Percentiles rank a stretch among this genome's conserved stretches.
These are phyloP conservation scores for Dryobotodes eremita DNA, from an alignment of 2,888 invertebrate species.

Conservation along the genomic window DNA sequence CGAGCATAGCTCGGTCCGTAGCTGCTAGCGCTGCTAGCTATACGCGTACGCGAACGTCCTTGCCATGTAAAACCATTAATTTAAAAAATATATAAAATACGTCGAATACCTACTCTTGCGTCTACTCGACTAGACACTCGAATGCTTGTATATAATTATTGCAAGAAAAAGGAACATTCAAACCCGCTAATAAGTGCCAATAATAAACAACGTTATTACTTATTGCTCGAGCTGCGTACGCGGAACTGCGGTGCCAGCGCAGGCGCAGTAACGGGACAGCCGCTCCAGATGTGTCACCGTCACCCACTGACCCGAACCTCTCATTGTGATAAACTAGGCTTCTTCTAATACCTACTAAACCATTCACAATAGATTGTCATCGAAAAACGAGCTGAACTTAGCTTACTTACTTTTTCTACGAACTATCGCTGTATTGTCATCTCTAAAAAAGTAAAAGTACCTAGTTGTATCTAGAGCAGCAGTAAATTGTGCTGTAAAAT, in stretches of 20 bases:
- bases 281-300: constrained; percentile 72
- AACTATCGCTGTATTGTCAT: constrained; percentile 32
- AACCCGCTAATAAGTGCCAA: neutral
- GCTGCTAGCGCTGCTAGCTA: too few relatives aligned
- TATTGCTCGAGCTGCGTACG: constrained; percentile 33
- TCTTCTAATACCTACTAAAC: constrained; percentile 52
- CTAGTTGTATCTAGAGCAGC: neutral
- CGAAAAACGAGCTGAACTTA: constrained; percentile 16
- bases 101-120: too few relatives aligned
- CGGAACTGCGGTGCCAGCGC: constrained; percentile 44
- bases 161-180: too few relatives aligned
- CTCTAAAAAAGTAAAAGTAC: constrained; percentile 44
- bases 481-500: neutral
- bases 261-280: constrained; percentile 69
- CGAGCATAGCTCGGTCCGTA: too few relatives aligned
- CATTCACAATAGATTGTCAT: constrained; percentile 45
- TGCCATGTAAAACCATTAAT: neutral
- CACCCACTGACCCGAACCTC: constrained; percentile 67
- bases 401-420: constrained; percentile 25
- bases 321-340: constrained; percentile 65
- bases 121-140: too few relatives aligned
- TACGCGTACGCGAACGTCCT: neutral
- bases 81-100: too few relatives aligned
- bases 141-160: too few relatives aligned
- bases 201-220: constrained; percentile 42